Conservation (phyloP, 2,113 vertebrate species). For the Oryzias celebensis region DNA sequence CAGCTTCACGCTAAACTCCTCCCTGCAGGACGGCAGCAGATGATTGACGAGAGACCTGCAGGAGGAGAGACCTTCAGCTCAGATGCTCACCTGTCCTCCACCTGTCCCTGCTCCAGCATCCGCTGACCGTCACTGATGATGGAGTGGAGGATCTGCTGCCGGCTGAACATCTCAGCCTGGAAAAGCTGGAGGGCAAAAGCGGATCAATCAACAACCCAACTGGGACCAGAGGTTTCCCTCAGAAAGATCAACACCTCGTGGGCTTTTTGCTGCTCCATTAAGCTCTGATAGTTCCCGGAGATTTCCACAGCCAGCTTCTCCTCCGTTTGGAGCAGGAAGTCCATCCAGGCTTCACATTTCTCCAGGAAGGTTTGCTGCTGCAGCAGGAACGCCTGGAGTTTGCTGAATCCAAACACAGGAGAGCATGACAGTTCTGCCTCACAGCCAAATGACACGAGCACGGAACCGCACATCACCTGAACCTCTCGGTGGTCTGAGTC, state of each 20-base stretch:
- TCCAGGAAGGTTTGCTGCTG: constrained; percentile 97
- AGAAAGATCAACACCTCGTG: constrained; percentile 82
- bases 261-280: constrained; percentile 91
- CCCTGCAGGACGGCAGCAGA: constrained; percentile 69
- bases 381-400: constrained; percentile 93
- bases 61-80: background rate
- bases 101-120: constrained; percentile 96
- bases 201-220: background rate
- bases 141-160: constrained; percentile 97
- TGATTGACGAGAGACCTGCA: background rate
- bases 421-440: background rate
- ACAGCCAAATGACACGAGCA: too few species aligned
- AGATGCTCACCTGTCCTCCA: constrained; percentile 88
- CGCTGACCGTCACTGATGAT: constrained; percentile 93
- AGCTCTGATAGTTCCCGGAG: constrained; percentile 90
- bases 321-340: constrained; percentile 94
- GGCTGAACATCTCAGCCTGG: constrained; percentile 98
- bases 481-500: constrained; percentile 91
- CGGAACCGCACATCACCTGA: constrained; percentile 79
- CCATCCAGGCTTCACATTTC: constrained; percentile 99
- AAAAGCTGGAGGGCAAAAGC: constrained; percentile 81
- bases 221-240: background rate
- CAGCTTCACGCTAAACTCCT: constrained; percentile 92
- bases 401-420: constrained; percentile 73
- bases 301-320: constrained; percentile 92